Conservation (phyloP, 2,113 vertebrate species). For the Solea solea region DNA sequence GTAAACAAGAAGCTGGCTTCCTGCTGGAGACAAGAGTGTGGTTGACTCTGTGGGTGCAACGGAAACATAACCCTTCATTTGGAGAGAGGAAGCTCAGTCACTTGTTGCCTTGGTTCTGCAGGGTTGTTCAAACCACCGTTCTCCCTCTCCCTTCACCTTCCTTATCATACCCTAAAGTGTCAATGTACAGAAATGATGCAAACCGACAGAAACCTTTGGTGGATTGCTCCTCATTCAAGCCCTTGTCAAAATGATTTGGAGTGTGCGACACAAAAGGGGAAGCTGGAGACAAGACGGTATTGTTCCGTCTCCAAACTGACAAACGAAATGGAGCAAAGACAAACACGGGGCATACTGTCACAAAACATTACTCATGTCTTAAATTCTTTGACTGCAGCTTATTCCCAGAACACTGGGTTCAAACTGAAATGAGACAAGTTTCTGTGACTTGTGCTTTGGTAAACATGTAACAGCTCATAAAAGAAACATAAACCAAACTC, state of each 20-base stretch:
- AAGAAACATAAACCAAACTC: not conserved
- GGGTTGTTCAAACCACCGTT: slow-evolving; percentile 33
- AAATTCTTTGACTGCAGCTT: not conserved
- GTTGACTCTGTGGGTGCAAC: slow-evolving; percentile 43
- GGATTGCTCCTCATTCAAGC: not conserved
- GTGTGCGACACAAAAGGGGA: not conserved
- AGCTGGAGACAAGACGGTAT: slow-evolving; percentile 15
- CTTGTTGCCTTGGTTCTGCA: slow-evolving; percentile 31
- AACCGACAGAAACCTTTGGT: not conserved
- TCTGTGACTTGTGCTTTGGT: too few relatives aligned
- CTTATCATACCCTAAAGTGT: not conserved
- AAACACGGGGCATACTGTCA: too few relatives aligned
- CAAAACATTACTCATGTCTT: too few relatives aligned
- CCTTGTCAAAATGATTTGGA: slow-evolving; percentile 8
- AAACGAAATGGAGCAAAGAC: not conserved
- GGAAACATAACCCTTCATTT: slow-evolving; percentile 56
- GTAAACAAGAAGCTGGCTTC: slow-evolving; percentile 68
- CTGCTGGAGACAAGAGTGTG: slow-evolving; percentile 67
- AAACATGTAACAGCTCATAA: not conserved
- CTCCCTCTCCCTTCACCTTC: too few relatives aligned
- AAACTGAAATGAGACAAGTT: slow-evolving; percentile 1
- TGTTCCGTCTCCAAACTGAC: slow-evolving; percentile 29
- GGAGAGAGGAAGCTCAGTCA: slow-evolving; percentile 60
- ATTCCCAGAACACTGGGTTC: not conserved
- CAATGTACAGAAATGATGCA: slow-evolving; percentile 11